Evolutionary conservation across 2,888 invertebrate species (phyloP), one percentile per base, ranked within the genome.

Genomic region (Ommatoiulus sabulosus): DNA sequence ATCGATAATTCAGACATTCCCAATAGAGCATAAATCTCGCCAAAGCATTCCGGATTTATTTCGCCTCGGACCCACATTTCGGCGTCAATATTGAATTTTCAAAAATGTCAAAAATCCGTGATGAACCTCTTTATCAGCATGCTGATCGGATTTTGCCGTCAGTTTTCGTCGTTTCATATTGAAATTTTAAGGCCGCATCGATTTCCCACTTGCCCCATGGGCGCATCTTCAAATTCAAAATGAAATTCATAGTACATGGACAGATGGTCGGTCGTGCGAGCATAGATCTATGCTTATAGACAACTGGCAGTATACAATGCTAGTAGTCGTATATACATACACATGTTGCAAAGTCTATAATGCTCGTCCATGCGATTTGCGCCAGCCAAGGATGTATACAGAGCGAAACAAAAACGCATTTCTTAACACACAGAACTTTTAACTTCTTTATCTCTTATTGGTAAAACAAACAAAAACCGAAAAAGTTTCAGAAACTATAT

Each of bases 131-230:
- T 57, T 57, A 12, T 57, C 57, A 57, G 57, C 57, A 57, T 57
- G 15, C 57, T 57, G 57, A 57, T 57, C 57, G 57, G 57, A 57
- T 57, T 57, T 57, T 17, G 57, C 57, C 57, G 57, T 57, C 57
- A 57, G 15, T 57, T 57, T 57, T 12, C 17, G 57, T 15, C 17
- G 4, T 57, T 57, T 15, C 17, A 57, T 57, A 57, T 57, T 57
- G 57, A 57, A 57, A 57, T 57, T 57, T 17, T 12, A 17, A 57
- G 57, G 57, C 57, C 4, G 57, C 12, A 57, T 57, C 57, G 57
- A 57, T 57, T 57, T 57, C 57, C 57, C 57, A 4, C 15, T 57
- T 57, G 57, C 57, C 57, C 57, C 57, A 17, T 17, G 57, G 57
- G 57, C 17, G 57, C 12, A 57, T 57, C 57, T 57, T 17, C 57